These are phyloP conservation scores for Sinohyriopsis cumingii DNA, from an alignment of 2,888 invertebrate genomes.

Conservation along the genomic window DNA sequence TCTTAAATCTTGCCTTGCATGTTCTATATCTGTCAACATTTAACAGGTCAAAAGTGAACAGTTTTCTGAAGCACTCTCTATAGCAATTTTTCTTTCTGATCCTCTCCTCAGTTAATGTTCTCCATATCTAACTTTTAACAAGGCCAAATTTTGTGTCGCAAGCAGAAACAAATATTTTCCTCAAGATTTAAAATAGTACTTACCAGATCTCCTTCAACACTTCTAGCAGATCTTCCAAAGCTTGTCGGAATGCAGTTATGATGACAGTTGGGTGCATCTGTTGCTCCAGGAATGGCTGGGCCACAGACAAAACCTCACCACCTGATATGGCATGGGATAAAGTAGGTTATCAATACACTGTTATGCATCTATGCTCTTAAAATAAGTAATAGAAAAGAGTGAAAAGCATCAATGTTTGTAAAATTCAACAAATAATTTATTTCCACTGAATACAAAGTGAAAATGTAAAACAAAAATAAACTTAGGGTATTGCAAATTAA, in stretches of 20 bases:
- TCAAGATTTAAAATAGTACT: background rate
- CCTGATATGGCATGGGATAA: constrained; percentile 73
- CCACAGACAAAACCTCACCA: constrained; percentile 93
- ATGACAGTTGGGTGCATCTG: constrained; percentile 98
- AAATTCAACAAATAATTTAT: too few species aligned
- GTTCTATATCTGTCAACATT: too few species aligned
- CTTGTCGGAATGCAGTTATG: constrained; percentile 94
- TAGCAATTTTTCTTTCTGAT: background rate
- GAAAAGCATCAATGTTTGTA: too few species aligned
- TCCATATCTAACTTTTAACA: too few species aligned
- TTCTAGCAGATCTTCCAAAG: constrained; percentile 92
- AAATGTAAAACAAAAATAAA: too few species aligned
- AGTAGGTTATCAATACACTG: background rate
- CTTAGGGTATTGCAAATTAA: too few species aligned
- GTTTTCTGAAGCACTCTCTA: background rate
- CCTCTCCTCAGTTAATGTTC: background rate
- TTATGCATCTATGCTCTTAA: too few species aligned
- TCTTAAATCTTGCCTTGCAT: too few species aligned
- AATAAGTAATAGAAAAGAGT: too few species aligned
- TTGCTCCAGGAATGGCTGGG: constrained; percentile 92
- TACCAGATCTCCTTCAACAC: constrained; percentile 81
- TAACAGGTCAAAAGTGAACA: too few species aligned
- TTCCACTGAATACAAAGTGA: too few species aligned
- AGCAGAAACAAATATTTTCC: background rate
- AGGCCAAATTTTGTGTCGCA: background rate